These are phyloP conservation scores for Dipus sagitta DNA, from an alignment of 2,797 vertebrate species.

Conservation along the genomic window DNA sequence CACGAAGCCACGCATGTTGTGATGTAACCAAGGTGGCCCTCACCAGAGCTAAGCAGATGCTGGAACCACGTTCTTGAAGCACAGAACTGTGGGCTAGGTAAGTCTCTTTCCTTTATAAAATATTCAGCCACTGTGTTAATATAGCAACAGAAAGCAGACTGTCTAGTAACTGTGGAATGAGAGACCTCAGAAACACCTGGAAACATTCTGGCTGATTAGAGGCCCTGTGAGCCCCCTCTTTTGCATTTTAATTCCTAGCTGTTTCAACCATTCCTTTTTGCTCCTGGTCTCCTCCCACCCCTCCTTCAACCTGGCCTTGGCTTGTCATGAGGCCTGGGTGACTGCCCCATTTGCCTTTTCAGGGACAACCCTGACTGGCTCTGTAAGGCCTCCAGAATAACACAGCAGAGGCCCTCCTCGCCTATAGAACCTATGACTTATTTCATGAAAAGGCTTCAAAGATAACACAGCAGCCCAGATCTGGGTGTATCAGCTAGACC, in stretches of 20 bases:
- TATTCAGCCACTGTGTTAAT: background rate
- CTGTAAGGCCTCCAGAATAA: slow-evolving; percentile 1
- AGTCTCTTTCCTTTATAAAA: background rate
- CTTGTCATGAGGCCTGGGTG: accelerated
- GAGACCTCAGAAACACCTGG: background rate
- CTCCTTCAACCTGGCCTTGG: accelerated
- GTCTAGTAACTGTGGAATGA: background rate
- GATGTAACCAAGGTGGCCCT: background rate
- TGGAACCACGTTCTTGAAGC: background rate
- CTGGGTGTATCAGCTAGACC: background rate
- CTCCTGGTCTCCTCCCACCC: background rate
- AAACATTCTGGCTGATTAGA: background rate
- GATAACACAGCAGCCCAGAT: background rate
- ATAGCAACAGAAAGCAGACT: background rate
- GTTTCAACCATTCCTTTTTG: background rate
- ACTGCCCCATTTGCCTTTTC: background rate
- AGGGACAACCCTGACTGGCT: background rate
- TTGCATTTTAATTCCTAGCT: background rate
- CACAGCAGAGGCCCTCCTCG: background rate
- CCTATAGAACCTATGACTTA: background rate
- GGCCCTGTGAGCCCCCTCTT: background rate
- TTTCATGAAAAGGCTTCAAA: background rate
- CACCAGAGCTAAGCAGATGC: background rate
- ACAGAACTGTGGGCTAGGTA: background rate
- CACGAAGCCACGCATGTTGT: background rate